Evolutionary conservation across 2,113 vertebrate genomes (phyloP), one percentile per base, ranked within the genome.

Genomic region (Phoxinus phoxinus): DNA sequence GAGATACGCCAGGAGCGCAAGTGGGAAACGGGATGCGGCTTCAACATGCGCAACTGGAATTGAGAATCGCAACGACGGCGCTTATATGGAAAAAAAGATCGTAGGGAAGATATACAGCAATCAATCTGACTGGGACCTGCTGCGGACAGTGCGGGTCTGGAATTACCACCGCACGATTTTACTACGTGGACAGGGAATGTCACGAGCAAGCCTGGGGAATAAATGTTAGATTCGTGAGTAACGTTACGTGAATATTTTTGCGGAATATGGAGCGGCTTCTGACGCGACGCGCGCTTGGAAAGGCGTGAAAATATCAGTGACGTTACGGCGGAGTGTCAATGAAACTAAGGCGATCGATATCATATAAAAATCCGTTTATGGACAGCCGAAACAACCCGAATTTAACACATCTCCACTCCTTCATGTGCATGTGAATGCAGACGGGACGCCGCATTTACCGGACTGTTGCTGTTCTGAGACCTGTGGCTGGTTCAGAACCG

Each of bases 51-150:
- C 63, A 84, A 32, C 35, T 51, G 61, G 73, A 21, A 53, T 82
- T 23, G 53, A 79, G 88, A 89, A 87, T 89, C 13, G 61, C 79
- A 85, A 65, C 88, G 81, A 73, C 84, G 85, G 86, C 69, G 80
- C 25, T 81, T 67, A 23, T 37, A 73, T 37, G 86, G 84, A 85
- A 87, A 88, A 88, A 88, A 87, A 87, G 59, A 75, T 83, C 82
- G 46, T 76, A 82, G 84, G 86, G 86, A 88, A 86, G 87, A 89
- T 86, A 86, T 76, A 84, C 73, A 71, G 59, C 88, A 78, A 46
- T 89, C 90, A 77, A 84, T 81, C 89, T 81, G 84, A 58, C 88
- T 83, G 85, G 83, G 87, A 87, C 90, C 88, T 67, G 90, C 89
- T 84, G n/a, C 44, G 58, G 56, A 83, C 41, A 32, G 85, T 79